phyloP scores from a whole-genome alignment of 2,797 vertebrate genomes.

The Paedocypris micromegethes region DNA sequence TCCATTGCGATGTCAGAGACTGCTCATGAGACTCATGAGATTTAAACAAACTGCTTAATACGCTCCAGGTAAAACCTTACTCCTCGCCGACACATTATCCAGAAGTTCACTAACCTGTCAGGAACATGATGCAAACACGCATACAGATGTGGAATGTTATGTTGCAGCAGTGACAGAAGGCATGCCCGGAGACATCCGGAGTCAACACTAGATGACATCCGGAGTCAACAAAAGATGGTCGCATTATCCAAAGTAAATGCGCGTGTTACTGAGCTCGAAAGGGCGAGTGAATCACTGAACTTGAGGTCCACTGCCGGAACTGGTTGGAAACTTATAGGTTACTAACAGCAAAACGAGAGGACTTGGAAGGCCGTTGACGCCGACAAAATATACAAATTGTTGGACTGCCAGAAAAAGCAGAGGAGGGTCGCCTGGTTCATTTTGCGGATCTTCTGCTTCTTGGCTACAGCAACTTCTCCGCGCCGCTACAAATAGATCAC shows the following conservation, averaged over 20 bases:
- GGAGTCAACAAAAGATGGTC: background rate
- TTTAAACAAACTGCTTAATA: background rate
- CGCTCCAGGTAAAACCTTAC: background rate
- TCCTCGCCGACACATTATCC: slow-evolving; percentile 4
- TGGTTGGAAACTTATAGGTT: background rate
- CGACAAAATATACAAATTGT: background rate
- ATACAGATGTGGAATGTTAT: slow-evolving; percentile 4
- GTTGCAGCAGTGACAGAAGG: background rate
- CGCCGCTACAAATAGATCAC: too few species aligned
- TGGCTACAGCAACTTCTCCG: too few species aligned
- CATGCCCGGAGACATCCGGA: background rate
- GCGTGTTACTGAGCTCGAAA: background rate
- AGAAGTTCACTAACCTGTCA: background rate
- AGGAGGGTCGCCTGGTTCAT: too few species aligned
- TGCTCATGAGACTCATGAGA: background rate
- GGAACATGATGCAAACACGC: background rate
- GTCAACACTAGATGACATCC: background rate
- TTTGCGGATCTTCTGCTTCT: too few species aligned
- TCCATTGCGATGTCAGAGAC: background rate
- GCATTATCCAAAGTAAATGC: background rate
- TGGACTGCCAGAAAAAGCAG: background rate
- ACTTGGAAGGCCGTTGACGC: background rate
- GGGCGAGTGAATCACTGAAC: background rate
- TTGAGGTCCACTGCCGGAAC: background rate
- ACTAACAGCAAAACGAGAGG: background rate